phyloP scores from a whole-genome alignment of 1,140 invertebrate genomes.

The Bombyx mandarina region DNA sequence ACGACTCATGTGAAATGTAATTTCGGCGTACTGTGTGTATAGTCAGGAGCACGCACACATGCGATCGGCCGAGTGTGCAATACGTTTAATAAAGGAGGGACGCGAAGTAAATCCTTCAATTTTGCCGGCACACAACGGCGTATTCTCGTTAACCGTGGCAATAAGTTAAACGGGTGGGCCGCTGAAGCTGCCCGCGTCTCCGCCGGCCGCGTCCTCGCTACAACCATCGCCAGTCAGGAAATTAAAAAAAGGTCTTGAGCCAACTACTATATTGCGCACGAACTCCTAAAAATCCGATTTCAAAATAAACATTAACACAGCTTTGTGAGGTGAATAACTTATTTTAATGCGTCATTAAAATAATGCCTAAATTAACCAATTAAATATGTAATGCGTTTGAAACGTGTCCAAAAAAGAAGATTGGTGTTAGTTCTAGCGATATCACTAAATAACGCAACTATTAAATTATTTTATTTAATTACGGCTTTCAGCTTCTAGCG shows the following conservation, averaged over 20 bases:
- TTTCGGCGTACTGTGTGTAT: constrained; percentile 62
- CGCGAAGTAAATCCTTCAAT: constrained; percentile 68
- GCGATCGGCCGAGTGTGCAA: constrained; percentile 42
- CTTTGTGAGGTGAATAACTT: too few relatives aligned
- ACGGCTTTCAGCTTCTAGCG: too few relatives aligned
- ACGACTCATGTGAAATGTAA: constrained; percentile 70
- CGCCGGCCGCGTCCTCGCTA: constrained; percentile 25
- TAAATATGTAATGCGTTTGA: too few relatives aligned
- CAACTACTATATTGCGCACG: constrained; percentile 11
- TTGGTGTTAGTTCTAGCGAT: too few relatives aligned
- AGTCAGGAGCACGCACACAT: constrained; percentile 41
- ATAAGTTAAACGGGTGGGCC: constrained; percentile 65
- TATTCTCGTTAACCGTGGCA: constrained; percentile 69
- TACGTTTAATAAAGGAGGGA: constrained; percentile 70
- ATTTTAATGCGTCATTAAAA: too few relatives aligned
- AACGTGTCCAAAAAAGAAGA: too few relatives aligned
- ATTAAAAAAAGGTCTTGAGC: constrained; percentile 59
- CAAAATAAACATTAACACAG: too few relatives aligned
- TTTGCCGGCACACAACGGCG: constrained; percentile 65
- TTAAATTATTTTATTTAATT: too few relatives aligned
- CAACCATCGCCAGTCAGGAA: constrained; percentile 36
- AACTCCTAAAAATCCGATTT: too few relatives aligned
- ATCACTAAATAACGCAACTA: too few relatives aligned
- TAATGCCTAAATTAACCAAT: too few relatives aligned
- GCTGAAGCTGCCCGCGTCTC: constrained; percentile 16